Conservation (phyloP, 2,888 invertebrate genomes). For the Drosophila mayaguana region DNA sequence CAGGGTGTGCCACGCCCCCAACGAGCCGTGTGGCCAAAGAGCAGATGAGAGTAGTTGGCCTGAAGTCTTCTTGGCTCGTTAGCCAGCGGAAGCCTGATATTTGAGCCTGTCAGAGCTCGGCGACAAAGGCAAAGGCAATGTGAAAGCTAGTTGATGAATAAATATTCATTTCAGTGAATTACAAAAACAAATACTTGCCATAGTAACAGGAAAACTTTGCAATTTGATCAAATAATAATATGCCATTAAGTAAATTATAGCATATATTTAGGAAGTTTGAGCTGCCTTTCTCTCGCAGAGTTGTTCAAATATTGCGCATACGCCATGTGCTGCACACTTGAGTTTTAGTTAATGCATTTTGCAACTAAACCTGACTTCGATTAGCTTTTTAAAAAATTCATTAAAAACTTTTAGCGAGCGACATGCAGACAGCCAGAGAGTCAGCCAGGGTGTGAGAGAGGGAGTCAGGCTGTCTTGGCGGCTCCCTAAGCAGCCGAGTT, state of each 20-base stretch:
- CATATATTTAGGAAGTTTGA: neutral
- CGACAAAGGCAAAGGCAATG: neutral
- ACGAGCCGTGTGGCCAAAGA: constrained; percentile 20
- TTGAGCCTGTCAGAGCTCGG: constrained; percentile 9
- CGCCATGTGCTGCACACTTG: constrained; percentile 40
- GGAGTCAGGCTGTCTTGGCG: constrained; percentile 10
- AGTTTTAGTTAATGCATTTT: constrained; percentile 69
- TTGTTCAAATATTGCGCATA: constrained; percentile 46
- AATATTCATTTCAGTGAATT: constrained; percentile 13
- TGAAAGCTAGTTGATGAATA: constrained; percentile 13
- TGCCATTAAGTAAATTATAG: neutral
- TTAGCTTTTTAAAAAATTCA: constrained; percentile 77
- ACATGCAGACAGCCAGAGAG: constrained; percentile 25
- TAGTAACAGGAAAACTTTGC: neutral
- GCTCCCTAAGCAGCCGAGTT: constrained; percentile 53
- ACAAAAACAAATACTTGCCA: neutral
- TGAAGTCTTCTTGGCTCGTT: constrained; percentile 15
- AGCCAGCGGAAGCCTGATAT: constrained; percentile 37
- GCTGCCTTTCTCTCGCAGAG: neutral
- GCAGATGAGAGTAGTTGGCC: constrained; percentile 13
- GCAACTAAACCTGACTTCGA: constrained; percentile 73
- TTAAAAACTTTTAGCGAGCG: constrained; percentile 75
- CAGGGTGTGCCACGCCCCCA: constrained; percentile 19
- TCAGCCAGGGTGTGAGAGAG: neutral
- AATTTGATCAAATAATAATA: neutral